Evolutionary conservation across 23 tunicate genomes (phyloP).

Genomic region (Diplosoma virens): DNA sequence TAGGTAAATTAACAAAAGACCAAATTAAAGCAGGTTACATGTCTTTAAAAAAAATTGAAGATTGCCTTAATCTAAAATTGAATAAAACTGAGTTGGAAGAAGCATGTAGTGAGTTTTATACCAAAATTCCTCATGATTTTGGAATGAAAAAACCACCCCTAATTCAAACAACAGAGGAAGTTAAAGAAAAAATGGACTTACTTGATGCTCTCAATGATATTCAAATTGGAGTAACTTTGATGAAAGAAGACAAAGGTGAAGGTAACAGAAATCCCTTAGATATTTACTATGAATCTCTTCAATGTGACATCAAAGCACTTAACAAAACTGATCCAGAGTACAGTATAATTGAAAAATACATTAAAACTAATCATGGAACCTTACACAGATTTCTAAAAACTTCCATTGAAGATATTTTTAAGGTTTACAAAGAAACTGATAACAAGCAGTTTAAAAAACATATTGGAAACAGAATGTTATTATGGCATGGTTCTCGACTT

Average conservation of each 20-base stretch:
- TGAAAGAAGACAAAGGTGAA: constrained; percentile 39
- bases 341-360: constrained; percentile 36
- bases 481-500: constrained; percentile 84
- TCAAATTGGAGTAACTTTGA: constrained; percentile 54
- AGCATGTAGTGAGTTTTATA: constrained; percentile 90
- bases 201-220: constrained; percentile 66
- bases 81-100: constrained; percentile 32
- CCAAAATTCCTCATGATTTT: constrained; percentile 86
- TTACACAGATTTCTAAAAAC: constrained; percentile 37
- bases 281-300: constrained; percentile 36
- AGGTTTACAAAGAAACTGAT: constrained; percentile 26
- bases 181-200: constrained; percentile 62
- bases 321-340: constrained; percentile 27
- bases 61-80: constrained; percentile 5
- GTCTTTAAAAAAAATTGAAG: constrained; percentile 60
- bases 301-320: constrained; percentile 35
- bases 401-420: constrained; percentile 41
- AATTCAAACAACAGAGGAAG: constrained; percentile 34
- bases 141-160: constrained; percentile 88
- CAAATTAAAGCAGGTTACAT: constrained; percentile 79
- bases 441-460: constrained; percentile 31
- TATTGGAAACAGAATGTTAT: constrained; percentile 55
- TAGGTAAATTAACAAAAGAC: constrained; percentile 70
- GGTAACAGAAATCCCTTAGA: constrained; percentile 45
- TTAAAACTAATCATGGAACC: constrained; percentile 52